Conservation (phyloP, 2,888 invertebrate species). For the Troilus luridus region DNA sequence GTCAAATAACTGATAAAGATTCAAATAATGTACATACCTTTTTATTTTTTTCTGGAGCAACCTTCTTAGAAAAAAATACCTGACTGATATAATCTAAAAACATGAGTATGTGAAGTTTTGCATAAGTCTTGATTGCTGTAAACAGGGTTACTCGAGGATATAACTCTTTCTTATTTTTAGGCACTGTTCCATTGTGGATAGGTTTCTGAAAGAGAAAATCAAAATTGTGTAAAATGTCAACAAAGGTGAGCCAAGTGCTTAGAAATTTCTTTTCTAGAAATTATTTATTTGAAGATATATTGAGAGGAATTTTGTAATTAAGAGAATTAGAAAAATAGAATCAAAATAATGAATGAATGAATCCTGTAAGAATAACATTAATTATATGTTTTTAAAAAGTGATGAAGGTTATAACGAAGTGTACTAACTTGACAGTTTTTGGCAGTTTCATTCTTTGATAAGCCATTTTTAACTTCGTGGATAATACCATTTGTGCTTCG, state of each 20-base stretch:
- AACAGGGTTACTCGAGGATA: background rate
- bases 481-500: constrained; percentile 9
- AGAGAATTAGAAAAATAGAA: background rate
- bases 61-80: background rate
- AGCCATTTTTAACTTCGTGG: constrained; percentile 13
- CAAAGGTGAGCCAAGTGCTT: background rate
- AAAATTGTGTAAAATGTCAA: background rate
- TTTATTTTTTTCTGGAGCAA: background rate
- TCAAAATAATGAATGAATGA: background rate
- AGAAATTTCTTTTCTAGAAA: background rate
- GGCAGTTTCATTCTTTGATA: background rate
- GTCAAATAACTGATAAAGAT: background rate
- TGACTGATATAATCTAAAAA: constrained; percentile 9
- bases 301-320: background rate
- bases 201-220: background rate
- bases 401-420: constrained; percentile 17
- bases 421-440: constrained; percentile 48
- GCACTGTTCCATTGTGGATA: background rate
- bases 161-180: constrained; percentile 13
- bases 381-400: background rate
- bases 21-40: background rate
- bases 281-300: background rate
- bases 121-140: background rate
- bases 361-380: background rate
- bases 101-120: constrained; percentile 7